phyloP scores from a whole-genome alignment of 2,797 vertebrate species.

The Cuculus canorus region DNA sequence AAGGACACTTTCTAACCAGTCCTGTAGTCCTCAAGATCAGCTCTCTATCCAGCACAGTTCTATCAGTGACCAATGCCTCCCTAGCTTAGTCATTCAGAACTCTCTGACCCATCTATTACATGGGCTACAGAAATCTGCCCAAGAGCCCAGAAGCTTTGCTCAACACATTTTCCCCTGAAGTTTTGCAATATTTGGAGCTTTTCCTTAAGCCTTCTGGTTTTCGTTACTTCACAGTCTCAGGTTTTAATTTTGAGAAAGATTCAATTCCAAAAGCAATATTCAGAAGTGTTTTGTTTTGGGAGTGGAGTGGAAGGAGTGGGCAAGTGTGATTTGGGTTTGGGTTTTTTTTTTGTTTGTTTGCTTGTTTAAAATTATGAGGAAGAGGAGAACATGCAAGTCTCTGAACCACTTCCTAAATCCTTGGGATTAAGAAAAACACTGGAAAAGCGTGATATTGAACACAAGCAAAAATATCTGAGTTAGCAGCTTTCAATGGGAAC shows the following conservation, averaged over 20 bases:
- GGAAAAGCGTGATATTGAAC: background rate
- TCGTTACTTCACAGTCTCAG: background rate
- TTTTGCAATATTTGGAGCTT: background rate
- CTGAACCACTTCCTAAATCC: background rate
- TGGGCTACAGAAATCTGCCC: background rate
- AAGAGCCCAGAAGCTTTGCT: background rate
- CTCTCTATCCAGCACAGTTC: fast-evolving
- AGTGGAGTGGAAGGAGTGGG: fast-evolving
- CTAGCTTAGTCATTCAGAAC: background rate
- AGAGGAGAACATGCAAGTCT: background rate
- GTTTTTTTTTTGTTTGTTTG: background rate
- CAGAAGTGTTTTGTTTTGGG: fast-evolving
- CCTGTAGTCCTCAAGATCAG: background rate
- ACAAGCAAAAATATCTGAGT: background rate
- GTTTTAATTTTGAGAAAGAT: background rate
- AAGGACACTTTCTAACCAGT: background rate
- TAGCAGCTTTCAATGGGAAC: background rate
- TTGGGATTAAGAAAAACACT: background rate
- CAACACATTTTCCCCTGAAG: background rate
- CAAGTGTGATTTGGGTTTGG: fast-evolving
- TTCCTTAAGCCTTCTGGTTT: background rate
- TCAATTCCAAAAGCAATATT: background rate
- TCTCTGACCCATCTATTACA: background rate
- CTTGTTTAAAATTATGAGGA: background rate
- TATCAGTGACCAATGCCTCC: background rate